Base-by-base conservation (phyloP, 37 sponge, comb jelly and placozoan species). In the Cladorhizidae sp. region DNA sequence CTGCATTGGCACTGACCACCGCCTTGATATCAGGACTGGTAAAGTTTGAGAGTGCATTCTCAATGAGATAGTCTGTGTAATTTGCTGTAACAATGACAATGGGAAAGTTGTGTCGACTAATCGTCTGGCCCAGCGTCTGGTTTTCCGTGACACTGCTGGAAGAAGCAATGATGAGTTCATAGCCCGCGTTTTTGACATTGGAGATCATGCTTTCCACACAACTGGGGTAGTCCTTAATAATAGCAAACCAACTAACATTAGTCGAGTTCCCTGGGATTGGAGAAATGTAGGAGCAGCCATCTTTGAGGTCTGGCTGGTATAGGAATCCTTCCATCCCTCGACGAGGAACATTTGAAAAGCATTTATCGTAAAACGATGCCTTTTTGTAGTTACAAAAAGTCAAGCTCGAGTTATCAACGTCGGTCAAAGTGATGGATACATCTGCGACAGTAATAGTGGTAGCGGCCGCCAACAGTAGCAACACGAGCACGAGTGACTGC, bases 111-210 rank as follows among this genome's bases (percentile, higher is more conserved):
- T 21, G 72, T 31, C 73, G 36, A 28, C 73, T 28, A 0, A 79
- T 18, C n/a, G 28, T 14, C 0, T 29, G 33, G 3, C 74, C 1
- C 20, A 86, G 32, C 1, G 73, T 62, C 3, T 1, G 22, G 28
- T 42, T 22, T 29, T 55, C 38, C 2, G 5, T 1, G 26, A 7
- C 64, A 57, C 22, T 38, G 40, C 43, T 45, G 49, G 18, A 28
- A 38, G 21, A 70, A 1, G 76, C 55, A 15, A 86, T 50, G 50
- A 80, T 22, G 21, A 78, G 67, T 26, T 64, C 32, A 45, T 78
- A 86, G 49, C 87, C 87, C 2, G 80, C 87, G 33, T 62, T 63
- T 6, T 57, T 40, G 33, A 80, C 80, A 61, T 78, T 59, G n/a
- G n/a, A 11, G 26, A 85, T 23, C 69, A 59, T 75, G 0, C 37